Evolutionary conservation across 2,797 vertebrate species (phyloP), one percentile per base, ranked within the genome.

Genomic region (Phoxinus dragarum): DNA sequence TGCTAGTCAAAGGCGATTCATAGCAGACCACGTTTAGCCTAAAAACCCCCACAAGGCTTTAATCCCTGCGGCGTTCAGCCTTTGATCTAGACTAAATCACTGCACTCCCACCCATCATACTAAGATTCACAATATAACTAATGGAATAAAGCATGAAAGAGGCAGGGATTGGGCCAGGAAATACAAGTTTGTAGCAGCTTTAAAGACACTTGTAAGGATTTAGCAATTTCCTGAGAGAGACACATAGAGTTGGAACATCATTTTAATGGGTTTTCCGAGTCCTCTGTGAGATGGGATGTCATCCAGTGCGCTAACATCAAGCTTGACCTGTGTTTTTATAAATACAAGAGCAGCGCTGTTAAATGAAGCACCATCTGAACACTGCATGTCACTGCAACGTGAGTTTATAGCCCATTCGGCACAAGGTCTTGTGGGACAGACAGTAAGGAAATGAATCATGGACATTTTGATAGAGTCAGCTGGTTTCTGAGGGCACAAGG

Each of bases 31-130:
- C 21, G 34, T 72, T 87, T 80, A 88, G 64, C 74, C 79, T 78
- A 75, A 86, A 72, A 75, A 27, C 34, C 21, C n/a, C 71, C 38
- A 17, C 66, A 21, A 52, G 71, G 76, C 64, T 44, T 80, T 87
- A 84, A 86, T 89, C 82, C 80, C 79, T 61, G 72, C 11, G 23
- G 84, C 21, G 44, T 80, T 82, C 71, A 78, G 73, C 38, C 85
- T 89, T 85, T 88, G 87, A 89, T 89, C 83, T 52, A 59, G 64
- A 68, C 71, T 81, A 76, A 72, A 83, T 78, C 59, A 61, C 27
- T 59, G 79, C 86, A 76, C 81, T 79, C 38, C 76, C 47, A 42
- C 77, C 61, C 52, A 82, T 86, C n/a, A 67, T 2, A 6, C 75
- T 34, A 38, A 79, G 71, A 79, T 61, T 68, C 72, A 72, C 81